A percentile compares a stretch with the other conserved stretches of the same genome.
Conservation (phyloP, 2,113 vertebrate species). For the Pimephales promelas region DNA sequence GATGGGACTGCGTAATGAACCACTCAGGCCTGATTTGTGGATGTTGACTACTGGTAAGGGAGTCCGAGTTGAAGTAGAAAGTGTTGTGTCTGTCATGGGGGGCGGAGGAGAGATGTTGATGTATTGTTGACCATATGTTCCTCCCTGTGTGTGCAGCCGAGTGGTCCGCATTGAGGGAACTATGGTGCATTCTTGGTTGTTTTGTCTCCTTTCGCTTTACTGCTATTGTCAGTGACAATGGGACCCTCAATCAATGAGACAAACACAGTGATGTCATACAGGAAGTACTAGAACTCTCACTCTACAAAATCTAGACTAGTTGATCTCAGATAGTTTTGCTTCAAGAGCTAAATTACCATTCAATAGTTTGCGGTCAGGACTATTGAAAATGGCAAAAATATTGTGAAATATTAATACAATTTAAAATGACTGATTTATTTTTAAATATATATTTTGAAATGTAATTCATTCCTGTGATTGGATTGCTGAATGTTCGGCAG, state of each 20-base stretch:
- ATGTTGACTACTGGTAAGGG: constrained; percentile 11
- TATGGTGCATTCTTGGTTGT: constrained; percentile 27
- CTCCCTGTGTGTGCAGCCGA: constrained; percentile 19
- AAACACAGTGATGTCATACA: constrained; percentile 32
- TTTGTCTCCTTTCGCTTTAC: constrained; percentile 50
- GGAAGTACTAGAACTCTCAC: constrained; percentile 13
- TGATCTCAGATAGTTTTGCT: too few species aligned
- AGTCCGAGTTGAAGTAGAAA: constrained; percentile 34
- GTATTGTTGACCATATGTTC: constrained; percentile 55
- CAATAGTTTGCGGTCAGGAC: background rate
- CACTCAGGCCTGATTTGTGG: constrained; percentile 38
- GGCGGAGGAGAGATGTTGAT: constrained; percentile 37
- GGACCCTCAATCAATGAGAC: constrained; percentile 27
- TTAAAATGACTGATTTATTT: too few species aligned
- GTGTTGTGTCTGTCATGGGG: constrained; percentile 22
- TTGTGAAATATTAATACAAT: background rate
- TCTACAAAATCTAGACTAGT: background rate
- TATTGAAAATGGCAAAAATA: background rate
- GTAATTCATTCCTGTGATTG: too few species aligned
- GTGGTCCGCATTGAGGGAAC: constrained; percentile 1
- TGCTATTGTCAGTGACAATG: constrained; percentile 30
- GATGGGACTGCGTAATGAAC: background rate
- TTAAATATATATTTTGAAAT: too few species aligned
- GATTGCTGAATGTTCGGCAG: too few species aligned
- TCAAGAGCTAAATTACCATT: background rate